These are phyloP conservation scores for Helogale parvula DNA, from an alignment of 2,113 vertebrate species.

Conservation along the genomic window DNA sequence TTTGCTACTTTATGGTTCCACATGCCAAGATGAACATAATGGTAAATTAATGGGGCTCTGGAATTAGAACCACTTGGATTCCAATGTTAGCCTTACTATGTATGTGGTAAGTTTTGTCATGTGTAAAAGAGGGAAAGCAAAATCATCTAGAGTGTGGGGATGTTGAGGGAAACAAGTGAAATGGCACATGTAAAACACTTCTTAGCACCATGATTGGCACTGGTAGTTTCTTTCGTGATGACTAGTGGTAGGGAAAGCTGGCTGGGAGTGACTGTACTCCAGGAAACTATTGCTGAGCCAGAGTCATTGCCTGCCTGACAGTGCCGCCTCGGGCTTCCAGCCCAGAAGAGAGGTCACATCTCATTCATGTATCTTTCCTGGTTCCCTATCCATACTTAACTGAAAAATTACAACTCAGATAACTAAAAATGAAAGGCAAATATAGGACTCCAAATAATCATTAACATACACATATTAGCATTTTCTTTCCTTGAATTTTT, in stretches of 20 bases:
- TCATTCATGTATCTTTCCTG: neutral
- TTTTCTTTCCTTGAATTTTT: neutral
- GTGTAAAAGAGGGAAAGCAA: neutral
- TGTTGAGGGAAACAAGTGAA: neutral
- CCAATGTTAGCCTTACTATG: neutral
- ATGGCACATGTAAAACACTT: neutral
- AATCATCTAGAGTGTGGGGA: neutral
- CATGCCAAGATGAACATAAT: neutral
- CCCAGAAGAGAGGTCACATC: neutral
- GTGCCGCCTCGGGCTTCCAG: neutral
- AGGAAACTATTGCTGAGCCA: neutral
- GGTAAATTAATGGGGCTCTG: neutral
- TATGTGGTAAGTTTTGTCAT: neutral
- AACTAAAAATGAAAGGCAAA: neutral
- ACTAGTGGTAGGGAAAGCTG: neutral
- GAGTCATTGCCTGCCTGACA: no score
- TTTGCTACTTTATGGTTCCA: neutral
- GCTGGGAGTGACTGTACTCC: neutral
- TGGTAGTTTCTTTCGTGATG: neutral
- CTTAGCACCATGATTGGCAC: neutral
- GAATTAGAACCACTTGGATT: neutral
- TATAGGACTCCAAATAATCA: neutral
- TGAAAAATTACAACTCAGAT: neutral
- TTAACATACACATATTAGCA: neutral
- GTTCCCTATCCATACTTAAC: neutral